Percentiles rank a stretch among this genome's conserved stretches.
Evolutionary conservation across 2,888 invertebrate species (phyloP).

Genomic region (Galeopsomyia nigrocyanea): DNA sequence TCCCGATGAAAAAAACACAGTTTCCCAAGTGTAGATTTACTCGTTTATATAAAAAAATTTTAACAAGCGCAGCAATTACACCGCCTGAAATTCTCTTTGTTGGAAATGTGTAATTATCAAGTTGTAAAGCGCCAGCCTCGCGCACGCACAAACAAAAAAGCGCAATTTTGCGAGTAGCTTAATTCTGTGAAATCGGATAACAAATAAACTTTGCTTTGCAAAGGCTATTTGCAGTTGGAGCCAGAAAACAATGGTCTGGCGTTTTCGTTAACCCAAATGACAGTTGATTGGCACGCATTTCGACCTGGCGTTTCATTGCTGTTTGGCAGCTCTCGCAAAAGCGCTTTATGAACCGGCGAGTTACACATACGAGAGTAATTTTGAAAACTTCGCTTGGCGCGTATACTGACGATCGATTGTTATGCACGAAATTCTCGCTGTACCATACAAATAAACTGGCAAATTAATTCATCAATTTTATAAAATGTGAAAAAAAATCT

Average conservation of each 20-base stretch:
- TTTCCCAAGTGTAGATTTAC: no score
- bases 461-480: no score
- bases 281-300: conserved; percentile 34
- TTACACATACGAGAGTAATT: no score
- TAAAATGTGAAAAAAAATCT: no score
- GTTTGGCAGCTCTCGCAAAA: conserved; percentile 7
- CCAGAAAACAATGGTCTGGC: conserved; percentile 36
- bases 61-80: neutral
- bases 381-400: no score
- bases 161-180: conserved; percentile 15
- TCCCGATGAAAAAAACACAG: no score
- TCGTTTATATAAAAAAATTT: no score
- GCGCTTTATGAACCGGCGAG: neutral
- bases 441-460: no score
- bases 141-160: no score
- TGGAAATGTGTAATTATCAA: neutral
- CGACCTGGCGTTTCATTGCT: neutral
- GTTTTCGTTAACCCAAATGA: conserved; percentile 36
- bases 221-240: conserved; percentile 50
- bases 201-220: conserved; percentile 52
- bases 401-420: no score
- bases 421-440: no score
- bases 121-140: neutral
- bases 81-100: conserved; percentile 2
- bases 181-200: conserved; percentile 44